phyloP scores from a whole-genome alignment of 2,113 vertebrate genomes.

The Gopherus flavomarginatus region DNA sequence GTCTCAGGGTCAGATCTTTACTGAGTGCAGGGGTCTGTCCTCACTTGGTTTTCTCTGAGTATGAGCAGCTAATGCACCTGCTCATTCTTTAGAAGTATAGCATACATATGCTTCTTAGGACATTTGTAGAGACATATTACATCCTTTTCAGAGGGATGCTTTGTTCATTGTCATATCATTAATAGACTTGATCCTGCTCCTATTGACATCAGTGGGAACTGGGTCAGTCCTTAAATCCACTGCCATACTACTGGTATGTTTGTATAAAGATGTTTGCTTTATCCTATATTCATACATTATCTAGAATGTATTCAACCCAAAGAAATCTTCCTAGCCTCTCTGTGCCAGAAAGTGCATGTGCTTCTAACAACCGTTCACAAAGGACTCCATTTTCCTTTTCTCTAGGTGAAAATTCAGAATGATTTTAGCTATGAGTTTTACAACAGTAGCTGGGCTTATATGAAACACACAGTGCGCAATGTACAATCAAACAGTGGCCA shows the following conservation, averaged over 20 bases:
- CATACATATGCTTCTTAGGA: neutral
- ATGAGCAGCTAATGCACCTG: neutral
- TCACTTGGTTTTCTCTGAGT: neutral
- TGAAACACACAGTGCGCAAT: slow-evolving; percentile 66
- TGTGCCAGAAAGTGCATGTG: neutral
- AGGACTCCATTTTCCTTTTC: slow-evolving; percentile 19
- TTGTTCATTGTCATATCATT: neutral
- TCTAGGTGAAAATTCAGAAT: slow-evolving; percentile 88
- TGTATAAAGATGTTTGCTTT: neutral
- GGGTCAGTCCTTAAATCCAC: neutral
- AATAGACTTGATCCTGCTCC: neutral
- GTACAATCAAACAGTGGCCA: neutral
- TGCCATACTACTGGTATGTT: neutral
- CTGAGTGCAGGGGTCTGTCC: neutral
- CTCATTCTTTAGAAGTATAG: neutral
- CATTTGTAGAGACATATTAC: neutral
- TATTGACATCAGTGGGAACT: neutral
- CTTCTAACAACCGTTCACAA: neutral
- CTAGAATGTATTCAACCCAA: neutral
- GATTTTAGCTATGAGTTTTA: slow-evolving; percentile 92
- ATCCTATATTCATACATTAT: neutral
- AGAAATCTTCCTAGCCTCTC: neutral
- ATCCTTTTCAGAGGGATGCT: neutral
- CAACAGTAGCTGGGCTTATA: slow-evolving; percentile 91
- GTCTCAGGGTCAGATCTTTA: neutral